Evolutionary conservation across 2,888 invertebrate species (phyloP), one percentile per base, ranked within the genome.

Genomic region (Imbricaverruca yamaguchii): DNA sequence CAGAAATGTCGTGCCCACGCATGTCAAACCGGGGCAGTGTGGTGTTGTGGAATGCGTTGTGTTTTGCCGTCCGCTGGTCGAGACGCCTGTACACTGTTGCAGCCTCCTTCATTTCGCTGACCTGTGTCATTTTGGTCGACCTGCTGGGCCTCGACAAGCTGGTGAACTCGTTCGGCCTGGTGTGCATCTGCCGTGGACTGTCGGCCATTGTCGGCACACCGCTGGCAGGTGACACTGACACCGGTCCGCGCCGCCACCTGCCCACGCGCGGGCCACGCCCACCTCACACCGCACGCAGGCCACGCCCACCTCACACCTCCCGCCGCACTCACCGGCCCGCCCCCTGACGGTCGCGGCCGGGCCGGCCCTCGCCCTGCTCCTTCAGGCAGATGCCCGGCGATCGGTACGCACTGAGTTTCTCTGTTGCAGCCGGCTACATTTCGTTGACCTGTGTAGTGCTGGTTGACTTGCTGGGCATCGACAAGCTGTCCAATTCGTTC

Each of bases 91-190:
- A 55, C 74, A 55, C 74, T 74, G 74, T 74, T 74, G 21, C 90
- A 96, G 96, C 98, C 83, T 97, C 97, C 83, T 98, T 96, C 89
- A 97, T 99, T 86, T 97, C 98, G 15, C 90, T 99, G 82, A 98
- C 98, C 74, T 98, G 98, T 80, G 98, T 98, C 87, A 97, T 98
- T 86, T 90, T 99, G 83, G 97, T 98, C 85, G 98, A 99, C 88
- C 90, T 98, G 65, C 90, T 99, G 80, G 98, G 98, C 2, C 89
- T 99, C 87, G 97, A 98, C 87, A 94, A 94, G 87, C 89, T 99
- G 85, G 98, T 98, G 80, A 98, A 96, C 87, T 97, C 98, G 80
- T 99, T 98, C 88, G 98, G 98, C 18, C 90, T 98, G 83, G 90
- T 99, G 81, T 97, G 98, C 85, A 89, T 99, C 85, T 96, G 97